These are phyloP conservation scores for Sebastiscus tertius DNA, from an alignment of 2,797 vertebrate genomes.

Conservation along the genomic window DNA sequence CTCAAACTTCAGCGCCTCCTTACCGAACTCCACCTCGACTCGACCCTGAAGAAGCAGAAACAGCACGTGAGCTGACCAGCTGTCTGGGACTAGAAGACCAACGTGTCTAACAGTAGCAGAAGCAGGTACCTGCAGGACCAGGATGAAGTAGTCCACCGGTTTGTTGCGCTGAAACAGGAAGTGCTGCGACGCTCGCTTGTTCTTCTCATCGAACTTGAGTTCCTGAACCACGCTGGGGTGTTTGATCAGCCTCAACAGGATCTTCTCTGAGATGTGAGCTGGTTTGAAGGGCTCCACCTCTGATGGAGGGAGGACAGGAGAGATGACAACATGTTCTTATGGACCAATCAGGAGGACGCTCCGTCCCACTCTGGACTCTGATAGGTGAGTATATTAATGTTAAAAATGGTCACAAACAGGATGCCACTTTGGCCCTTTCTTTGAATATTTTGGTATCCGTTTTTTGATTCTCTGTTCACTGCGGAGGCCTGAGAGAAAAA, in stretches of 20 bases:
- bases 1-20: conserved; percentile 95
- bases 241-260: conserved; percentile 91
- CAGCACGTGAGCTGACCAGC: fast-evolving
- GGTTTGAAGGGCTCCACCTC: conserved; percentile 95
- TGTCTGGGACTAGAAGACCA: neutral
- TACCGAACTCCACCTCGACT: conserved; percentile 96
- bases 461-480: too few relatives aligned
- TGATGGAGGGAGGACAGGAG: conserved; percentile 43
- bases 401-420: too few relatives aligned
- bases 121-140: conserved; percentile 89
- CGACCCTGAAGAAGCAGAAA: conserved; percentile 85
- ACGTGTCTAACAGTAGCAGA: neutral
- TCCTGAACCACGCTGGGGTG: conserved; percentile 94
- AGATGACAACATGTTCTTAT: neutral
- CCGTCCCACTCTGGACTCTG: too few relatives aligned
- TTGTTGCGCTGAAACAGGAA: conserved; percentile 93
- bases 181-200: conserved; percentile 88
- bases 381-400: too few relatives aligned
- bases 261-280: conserved; percentile 92
- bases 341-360: too few relatives aligned
- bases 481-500: too few relatives aligned
- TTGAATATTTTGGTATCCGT: too few relatives aligned
- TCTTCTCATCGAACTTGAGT: conserved; percentile 91
- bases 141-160: conserved; percentile 92
- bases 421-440: too few relatives aligned